Conservation (phyloP, 1,140 invertebrate genomes). For the Adoxophyes honmai region DNA sequence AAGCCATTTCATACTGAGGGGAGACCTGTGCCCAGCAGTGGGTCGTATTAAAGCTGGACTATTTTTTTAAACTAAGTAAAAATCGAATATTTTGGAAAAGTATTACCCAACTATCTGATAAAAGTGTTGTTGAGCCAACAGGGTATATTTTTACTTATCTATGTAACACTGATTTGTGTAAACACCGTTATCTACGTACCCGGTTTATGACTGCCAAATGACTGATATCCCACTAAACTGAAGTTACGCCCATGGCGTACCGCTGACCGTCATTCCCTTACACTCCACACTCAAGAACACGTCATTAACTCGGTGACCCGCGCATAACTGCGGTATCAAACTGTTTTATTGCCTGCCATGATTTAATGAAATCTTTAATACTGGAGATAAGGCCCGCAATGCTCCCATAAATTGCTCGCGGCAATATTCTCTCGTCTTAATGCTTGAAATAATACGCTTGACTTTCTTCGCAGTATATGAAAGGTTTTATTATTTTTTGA, state of each 20-base stretch:
- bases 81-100: no score
- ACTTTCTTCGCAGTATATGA: slow-evolving; percentile 30
- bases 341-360: slow-evolving; percentile 70
- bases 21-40: no score
- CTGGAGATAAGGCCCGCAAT: slow-evolving; percentile 56
- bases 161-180: no score
- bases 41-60: no score
- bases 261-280: slow-evolving; percentile 5
- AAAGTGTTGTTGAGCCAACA: no score
- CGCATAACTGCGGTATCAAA: slow-evolving; percentile 68
- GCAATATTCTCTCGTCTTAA: slow-evolving; percentile 43
- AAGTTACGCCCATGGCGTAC: not conserved
- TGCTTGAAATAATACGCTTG: slow-evolving; percentile 48
- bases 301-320: slow-evolving; percentile 66
- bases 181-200: no score
- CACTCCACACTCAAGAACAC: slow-evolving; percentile 24
- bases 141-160: no score
- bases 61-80: no score
- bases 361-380: slow-evolving; percentile 76
- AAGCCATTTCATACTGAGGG: no score
- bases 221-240: no score
- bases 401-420: slow-evolving; percentile 52
- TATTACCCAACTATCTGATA: no score
- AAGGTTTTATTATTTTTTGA: slow-evolving; percentile 18
- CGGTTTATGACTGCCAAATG: no score